Evolutionary conservation across 2,888 invertebrate species (phyloP), one percentile per base, ranked within the genome.

Genomic region (Plebejus melissa): DNA sequence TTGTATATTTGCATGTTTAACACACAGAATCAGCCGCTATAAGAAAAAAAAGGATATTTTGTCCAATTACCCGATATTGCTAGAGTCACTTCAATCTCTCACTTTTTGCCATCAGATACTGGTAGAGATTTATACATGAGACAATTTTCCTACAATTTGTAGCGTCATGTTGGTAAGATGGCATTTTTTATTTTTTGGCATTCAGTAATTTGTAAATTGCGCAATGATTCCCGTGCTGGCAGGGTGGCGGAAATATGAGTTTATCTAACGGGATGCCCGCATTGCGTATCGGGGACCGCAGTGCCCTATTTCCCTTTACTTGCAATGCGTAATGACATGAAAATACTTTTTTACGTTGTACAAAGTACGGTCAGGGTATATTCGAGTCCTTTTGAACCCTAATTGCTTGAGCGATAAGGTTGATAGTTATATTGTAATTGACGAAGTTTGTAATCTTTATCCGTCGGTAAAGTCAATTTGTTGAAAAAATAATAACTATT

Each of bases 251-350:
- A 32, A 65, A 65, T 65, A 65, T 65, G 32, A 65, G 32, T 65
- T 65, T 65, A 60, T 60, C 60, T 60, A 28, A 36, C 65, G 32
- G 65, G 65, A 65, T 32, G 9, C 28, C 65, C 65, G 65, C 65
- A 65, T 13, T 65, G 65, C 65, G 65, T 65, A 65, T 11, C 32
- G 32, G 65, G 65, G 11, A 65, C 65, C 65, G 65, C 65, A 65
- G 11, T 36, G 65, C 32, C 65, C 65, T 65, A 65, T 16, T 65
- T 65, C 65, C 32, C 65, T 32, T 65, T 13, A 65, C 65, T 65
- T 65, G 60, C 60, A 7, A 65, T 36, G 32, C 65, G 65, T 65
- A 65, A 32, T 65, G 65, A 32, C 13, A 65, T 65, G 28, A 60
- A 60, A 60, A 60, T 60, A 11, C 28, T 60, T 60, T 60, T 28